phyloP scores from a whole-genome alignment of 2,113 vertebrate genomes.

The Chionomys nivalis region DNA sequence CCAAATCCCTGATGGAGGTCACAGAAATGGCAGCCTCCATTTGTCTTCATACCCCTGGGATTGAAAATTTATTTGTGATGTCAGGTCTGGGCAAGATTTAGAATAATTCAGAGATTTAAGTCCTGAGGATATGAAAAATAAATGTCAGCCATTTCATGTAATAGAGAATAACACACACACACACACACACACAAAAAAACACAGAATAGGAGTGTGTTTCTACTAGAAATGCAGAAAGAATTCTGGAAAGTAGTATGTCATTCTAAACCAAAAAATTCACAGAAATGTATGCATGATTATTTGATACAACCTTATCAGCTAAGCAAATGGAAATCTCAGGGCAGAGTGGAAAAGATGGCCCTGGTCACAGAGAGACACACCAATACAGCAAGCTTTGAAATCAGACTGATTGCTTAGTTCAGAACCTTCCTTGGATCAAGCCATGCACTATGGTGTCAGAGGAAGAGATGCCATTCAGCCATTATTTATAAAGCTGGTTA shows the following conservation, averaged over 20 bases:
- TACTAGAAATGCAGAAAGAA: slow-evolving; percentile 53
- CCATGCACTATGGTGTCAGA: not conserved
- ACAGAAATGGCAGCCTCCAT: slow-evolving; percentile 62
- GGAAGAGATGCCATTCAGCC: not conserved
- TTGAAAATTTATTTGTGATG: slow-evolving; percentile 81
- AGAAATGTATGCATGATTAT: not conserved
- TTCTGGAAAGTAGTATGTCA: slow-evolving; percentile 10
- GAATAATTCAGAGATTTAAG: slow-evolving; percentile 78
- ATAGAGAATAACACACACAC: too few species aligned
- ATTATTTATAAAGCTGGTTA: not conserved
- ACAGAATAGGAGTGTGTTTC: slow-evolving; percentile 54
- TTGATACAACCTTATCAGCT: not conserved
- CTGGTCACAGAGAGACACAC: not conserved
- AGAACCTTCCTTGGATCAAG: too few species aligned
- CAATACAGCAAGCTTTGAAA: not conserved
- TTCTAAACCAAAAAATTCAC: slow-evolving; percentile 12
- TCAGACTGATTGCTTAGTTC: not conserved
- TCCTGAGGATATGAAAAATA: slow-evolving; percentile 77
- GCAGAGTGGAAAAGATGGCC: not conserved
- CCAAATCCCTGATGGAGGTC: slow-evolving; percentile 60
- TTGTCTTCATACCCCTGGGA: slow-evolving; percentile 57
- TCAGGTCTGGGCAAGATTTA: slow-evolving; percentile 77
- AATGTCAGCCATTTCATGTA: slow-evolving; percentile 75
- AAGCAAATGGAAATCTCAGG: not conserved
- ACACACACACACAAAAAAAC: too few species aligned